A percentile compares a stretch with the other conserved stretches of the same genome.
These are phyloP conservation scores for Meriones psammophilus DNA, from an alignment of 2,797 vertebrate genomes.

Conservation along the genomic window DNA sequence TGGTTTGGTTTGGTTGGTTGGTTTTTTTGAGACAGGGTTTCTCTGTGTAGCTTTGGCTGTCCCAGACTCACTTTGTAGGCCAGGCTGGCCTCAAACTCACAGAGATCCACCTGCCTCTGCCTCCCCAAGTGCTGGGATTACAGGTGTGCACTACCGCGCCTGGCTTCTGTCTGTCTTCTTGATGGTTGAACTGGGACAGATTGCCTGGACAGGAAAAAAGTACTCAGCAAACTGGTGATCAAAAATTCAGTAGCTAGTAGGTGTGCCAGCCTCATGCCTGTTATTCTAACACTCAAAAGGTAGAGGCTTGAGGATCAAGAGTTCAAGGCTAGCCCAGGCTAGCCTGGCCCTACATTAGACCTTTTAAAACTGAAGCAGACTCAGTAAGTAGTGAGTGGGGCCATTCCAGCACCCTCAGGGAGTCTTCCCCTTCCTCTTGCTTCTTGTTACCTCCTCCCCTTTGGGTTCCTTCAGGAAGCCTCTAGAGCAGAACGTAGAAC, in stretches of 20 bases:
- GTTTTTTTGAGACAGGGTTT: too few species aligned
- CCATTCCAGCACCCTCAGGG: background rate
- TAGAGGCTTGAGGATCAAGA: background rate
- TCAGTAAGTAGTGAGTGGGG: background rate
- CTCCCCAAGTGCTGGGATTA: too few species aligned
- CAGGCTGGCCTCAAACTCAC: too few species aligned
- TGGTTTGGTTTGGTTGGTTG: too few species aligned
- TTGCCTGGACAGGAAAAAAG: background rate
- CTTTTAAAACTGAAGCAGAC: background rate
- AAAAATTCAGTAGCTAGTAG: background rate
- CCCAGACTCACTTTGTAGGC: too few species aligned
- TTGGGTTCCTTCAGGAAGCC: conserved; percentile 68
- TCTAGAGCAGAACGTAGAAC: background rate
- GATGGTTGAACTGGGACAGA: background rate
- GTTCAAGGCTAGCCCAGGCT: background rate
- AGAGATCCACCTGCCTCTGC: too few species aligned
- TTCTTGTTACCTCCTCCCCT: background rate
- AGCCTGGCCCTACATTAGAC: background rate
- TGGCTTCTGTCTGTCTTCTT: background rate
- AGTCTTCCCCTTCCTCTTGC: too few species aligned
- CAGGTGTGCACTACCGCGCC: too few species aligned
- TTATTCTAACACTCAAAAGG: background rate
- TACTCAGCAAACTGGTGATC: background rate
- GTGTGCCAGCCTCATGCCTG: too few species aligned
- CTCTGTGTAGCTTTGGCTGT: too few species aligned